These are phyloP conservation scores for Brachionichthys hirsutus DNA, from an alignment of 2,113 vertebrate species.

Conservation along the genomic window DNA sequence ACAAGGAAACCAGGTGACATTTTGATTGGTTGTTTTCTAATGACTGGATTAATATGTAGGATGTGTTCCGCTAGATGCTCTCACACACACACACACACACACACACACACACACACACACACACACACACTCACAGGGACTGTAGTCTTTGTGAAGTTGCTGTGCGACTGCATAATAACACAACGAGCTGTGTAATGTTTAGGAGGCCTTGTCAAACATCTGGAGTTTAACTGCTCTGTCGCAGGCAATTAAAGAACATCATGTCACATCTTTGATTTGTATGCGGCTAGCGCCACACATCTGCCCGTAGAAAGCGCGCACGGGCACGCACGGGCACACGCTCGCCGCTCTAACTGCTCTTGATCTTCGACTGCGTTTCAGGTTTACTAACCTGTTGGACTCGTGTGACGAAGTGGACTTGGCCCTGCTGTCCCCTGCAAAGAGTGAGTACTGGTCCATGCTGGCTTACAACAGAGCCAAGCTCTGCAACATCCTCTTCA, in stretches of 20 bases:
- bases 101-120: conserved; percentile 12
- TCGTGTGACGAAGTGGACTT: conserved; percentile 86
- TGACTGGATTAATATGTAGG: conserved; percentile 77
- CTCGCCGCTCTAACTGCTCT: conserved; percentile 7
- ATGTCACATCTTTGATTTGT: conserved; percentile 96
- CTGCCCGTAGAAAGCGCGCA: conserved; percentile 30
- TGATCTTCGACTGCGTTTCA: conserved; percentile 58
- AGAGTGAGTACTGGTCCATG: conserved; percentile 94
- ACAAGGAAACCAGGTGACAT: conserved; percentile 72
- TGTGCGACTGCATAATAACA: conserved; percentile 60
- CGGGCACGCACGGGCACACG: conserved; percentile 1
- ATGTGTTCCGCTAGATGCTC: conserved; percentile 49
- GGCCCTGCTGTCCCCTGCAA: conserved; percentile 83
- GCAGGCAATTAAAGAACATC: conserved; percentile 96
- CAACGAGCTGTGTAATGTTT: conserved; percentile 70
- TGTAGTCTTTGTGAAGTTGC: conserved; percentile 42
- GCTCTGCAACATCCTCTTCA: conserved; percentile 94
- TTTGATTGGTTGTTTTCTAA: conserved; percentile 81
- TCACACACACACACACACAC: conserved; percentile 16
- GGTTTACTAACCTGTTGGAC: conserved; percentile 91
- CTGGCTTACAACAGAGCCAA: conserved; percentile 96
- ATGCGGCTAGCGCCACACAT: conserved; percentile 75
- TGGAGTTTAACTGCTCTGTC: conserved; percentile 97
- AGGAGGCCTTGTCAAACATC: conserved; percentile 87
- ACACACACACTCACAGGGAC: conserved; percentile 17